These are phyloP conservation scores for Enteromius unitaeniatus DNA, from an alignment of 2,797 vertebrate species.

Conservation along the genomic window DNA sequence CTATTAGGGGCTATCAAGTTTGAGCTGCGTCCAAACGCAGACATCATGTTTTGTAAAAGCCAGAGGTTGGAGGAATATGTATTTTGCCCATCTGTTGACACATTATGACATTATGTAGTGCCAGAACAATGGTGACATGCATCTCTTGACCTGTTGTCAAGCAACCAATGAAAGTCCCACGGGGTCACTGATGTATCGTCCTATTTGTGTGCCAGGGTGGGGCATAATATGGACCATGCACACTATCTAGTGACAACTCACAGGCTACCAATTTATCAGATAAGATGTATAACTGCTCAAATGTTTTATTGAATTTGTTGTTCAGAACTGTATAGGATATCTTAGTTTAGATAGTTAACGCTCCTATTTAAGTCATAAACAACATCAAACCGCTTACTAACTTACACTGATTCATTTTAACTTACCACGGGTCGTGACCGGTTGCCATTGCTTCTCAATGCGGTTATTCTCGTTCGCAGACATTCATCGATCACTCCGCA, in stretches of 20 bases:
- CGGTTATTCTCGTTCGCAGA: conserved; percentile 60
- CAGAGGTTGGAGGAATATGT: neutral
- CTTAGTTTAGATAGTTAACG: neutral
- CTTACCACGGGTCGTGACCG: conserved; percentile 75
- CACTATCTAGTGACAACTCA: conserved; percentile 7
- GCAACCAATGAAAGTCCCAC: conserved; percentile 18
- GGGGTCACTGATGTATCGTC: conserved; percentile 11
- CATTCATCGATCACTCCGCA: conserved; percentile 72
- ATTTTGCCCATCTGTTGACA: neutral
- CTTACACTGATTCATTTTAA: conserved; percentile 31
- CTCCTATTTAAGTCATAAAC: neutral
- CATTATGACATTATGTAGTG: neutral
- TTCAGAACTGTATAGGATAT: neutral
- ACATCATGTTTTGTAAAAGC: conserved; percentile 1
- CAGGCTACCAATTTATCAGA: neutral
- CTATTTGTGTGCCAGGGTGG: conserved; percentile 33
- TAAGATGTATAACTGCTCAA: neutral
- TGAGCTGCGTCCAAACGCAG: conserved; percentile 3
- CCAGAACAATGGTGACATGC: neutral
- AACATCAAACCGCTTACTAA: neutral
- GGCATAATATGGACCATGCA: conserved; percentile 22
- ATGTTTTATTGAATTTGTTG: neutral
- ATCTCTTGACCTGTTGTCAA: conserved; percentile 26
- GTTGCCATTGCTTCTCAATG: conserved; percentile 70
- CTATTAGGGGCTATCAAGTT: conserved; percentile 14